Percentiles rank a stretch among this genome's conserved stretches.
Conservation (phyloP, 2,113 vertebrate species). For the Caretta caretta region DNA sequence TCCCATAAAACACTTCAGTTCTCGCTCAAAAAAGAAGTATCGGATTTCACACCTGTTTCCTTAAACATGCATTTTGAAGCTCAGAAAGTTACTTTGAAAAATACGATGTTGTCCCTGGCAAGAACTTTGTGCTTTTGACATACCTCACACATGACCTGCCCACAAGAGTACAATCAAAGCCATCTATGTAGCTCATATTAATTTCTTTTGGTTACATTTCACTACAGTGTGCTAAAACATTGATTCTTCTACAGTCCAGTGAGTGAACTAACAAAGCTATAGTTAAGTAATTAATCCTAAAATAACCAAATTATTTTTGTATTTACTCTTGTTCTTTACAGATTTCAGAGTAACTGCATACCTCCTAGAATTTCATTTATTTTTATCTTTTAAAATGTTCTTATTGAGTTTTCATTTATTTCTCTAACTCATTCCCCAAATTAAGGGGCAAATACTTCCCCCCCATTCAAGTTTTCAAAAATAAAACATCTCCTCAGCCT, state of each 20-base stretch:
- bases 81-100: background rate
- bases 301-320: constrained; percentile 2
- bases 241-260: background rate
- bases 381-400: background rate
- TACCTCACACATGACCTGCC: accelerated
- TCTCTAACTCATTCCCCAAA: background rate
- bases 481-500: constrained; percentile 13
- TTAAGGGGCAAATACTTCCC: constrained; percentile 51
- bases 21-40: background rate
- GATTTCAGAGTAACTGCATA: background rate
- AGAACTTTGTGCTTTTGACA: background rate
- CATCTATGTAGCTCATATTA: accelerated
- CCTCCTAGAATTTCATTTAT: background rate
- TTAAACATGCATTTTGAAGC: background rate
- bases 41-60: background rate
- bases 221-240: background rate
- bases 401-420: constrained; percentile 11
- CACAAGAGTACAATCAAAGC: background rate
- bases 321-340: background rate
- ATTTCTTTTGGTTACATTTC: background rate
- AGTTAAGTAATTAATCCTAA: constrained; percentile 11
- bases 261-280: background rate
- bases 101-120: accelerated
- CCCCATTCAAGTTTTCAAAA: constrained; percentile 41
- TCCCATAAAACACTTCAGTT: background rate